Conservation (phyloP, 1,140 invertebrate species). For the Oryctes rhinoceros region DNA sequence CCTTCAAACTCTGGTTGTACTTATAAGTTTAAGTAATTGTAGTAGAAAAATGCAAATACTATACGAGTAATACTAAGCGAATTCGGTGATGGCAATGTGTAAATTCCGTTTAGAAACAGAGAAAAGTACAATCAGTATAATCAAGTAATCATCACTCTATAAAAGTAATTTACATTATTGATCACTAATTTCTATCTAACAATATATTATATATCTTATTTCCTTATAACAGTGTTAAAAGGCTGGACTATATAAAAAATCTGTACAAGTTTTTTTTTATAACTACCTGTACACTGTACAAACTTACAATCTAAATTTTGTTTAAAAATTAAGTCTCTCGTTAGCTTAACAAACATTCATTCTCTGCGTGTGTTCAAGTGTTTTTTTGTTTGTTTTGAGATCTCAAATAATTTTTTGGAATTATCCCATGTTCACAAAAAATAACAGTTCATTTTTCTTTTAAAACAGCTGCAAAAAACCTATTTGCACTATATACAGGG, state of each 20-base stretch:
- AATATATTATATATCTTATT: slow-evolving; percentile 49
- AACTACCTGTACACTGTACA: slow-evolving; percentile 48
- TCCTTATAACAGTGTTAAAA: slow-evolving; percentile 48
- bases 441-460: neutral
- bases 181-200: slow-evolving; percentile 47
- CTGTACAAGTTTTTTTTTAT: slow-evolving; percentile 47
- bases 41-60: no score
- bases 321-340: slow-evolving; percentile 39
- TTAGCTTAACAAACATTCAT: slow-evolving; percentile 24
- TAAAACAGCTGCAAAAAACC: slow-evolving; percentile 38
- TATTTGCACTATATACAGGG: slow-evolving; percentile 38
- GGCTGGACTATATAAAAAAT: slow-evolving; percentile 49
- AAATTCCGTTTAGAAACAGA: neutral
- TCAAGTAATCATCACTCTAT: slow-evolving; percentile 9
- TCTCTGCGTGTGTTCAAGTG: neutral
- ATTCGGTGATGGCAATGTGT: neutral
- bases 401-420: slow-evolving; percentile 38
- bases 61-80: neutral
- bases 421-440: slow-evolving; percentile 36
- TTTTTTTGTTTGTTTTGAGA: slow-evolving; percentile 37
- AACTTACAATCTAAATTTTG: slow-evolving; percentile 44
- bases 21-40: no score
- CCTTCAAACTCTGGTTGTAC: no score
- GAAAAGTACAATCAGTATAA: neutral
- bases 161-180: slow-evolving; percentile 40